phyloP scores from a whole-genome alignment of 1,140 invertebrate species.

The Acromyrmex charruanus region DNA sequence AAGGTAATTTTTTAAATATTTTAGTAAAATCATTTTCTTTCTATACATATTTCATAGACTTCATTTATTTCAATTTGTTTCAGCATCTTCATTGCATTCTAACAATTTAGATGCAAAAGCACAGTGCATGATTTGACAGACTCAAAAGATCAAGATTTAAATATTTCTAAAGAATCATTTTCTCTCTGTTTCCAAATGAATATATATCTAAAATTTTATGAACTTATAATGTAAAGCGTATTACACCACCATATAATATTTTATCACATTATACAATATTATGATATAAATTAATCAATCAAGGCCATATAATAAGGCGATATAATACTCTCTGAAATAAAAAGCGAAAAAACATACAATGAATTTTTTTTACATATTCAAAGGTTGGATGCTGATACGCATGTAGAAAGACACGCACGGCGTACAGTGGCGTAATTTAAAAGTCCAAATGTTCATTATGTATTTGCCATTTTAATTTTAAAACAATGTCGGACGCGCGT shows the following conservation, averaged over 20 bases:
- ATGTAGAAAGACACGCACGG: neutral
- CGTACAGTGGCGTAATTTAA: slow-evolving; percentile 16
- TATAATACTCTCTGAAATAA: neutral
- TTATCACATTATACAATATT: neutral
- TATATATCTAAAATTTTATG: neutral
- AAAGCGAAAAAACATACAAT: neutral
- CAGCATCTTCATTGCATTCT: neutral
- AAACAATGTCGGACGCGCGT: slow-evolving; percentile 16
- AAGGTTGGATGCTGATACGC: neutral
- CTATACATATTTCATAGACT: neutral
- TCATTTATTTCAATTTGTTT: neutral
- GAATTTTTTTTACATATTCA: neutral
- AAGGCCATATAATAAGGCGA: too few relatives aligned
- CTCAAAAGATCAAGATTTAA: neutral
- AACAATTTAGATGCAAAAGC: neutral
- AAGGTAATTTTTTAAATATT: too few relatives aligned
- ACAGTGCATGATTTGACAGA: neutral
- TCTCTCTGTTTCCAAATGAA: neutral
- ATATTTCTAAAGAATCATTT: slow-evolving; percentile 10
- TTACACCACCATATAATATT: neutral
- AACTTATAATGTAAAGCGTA: neutral
- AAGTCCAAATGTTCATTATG: slow-evolving; percentile 47
- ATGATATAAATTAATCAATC: neutral
- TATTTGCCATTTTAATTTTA: slow-evolving; percentile 62
- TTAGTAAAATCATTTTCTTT: too few relatives aligned